Conservation (phyloP, 92 coral and sea anemone species). For the Ricordea florida region DNA sequence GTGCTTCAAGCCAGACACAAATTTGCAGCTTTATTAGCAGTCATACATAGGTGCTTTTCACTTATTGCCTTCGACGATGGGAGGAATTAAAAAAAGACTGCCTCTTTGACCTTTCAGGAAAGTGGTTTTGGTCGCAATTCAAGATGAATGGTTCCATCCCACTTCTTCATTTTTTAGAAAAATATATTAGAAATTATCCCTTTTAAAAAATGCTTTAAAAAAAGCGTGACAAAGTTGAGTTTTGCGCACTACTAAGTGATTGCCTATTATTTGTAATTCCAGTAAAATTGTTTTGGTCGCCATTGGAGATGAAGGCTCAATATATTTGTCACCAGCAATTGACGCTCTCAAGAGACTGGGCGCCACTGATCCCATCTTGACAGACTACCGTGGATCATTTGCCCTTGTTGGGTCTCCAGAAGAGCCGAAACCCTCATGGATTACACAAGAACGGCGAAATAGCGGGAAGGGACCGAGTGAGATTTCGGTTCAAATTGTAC, state of each 20-base stretch:
- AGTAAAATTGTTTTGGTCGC: conserved; percentile 42
- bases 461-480: conserved; percentile 13
- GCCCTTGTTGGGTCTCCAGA: conserved; percentile 28
- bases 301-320: conserved; percentile 11
- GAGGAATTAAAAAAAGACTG: no score
- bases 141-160: no score
- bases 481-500: no score
- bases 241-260: no score
- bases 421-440: conserved; percentile 23
- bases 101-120: no score
- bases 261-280: background rate
- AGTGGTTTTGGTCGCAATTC: no score
- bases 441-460: conserved; percentile 5
- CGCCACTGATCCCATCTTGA: conserved; percentile 16
- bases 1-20: background rate
- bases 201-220: no score
- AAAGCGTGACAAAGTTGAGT: no score
- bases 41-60: no score
- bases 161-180: no score
- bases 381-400: conserved; percentile 1
- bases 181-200: no score
- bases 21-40: conserved; percentile 1
- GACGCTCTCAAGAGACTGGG: conserved; percentile 36
- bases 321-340: background rate
- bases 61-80: no score